A percentile compares a stretch with the other conserved stretches of the same genome.
Evolutionary conservation across 2,113 vertebrate species (phyloP).

Genomic region (Ursus arctos): DNA sequence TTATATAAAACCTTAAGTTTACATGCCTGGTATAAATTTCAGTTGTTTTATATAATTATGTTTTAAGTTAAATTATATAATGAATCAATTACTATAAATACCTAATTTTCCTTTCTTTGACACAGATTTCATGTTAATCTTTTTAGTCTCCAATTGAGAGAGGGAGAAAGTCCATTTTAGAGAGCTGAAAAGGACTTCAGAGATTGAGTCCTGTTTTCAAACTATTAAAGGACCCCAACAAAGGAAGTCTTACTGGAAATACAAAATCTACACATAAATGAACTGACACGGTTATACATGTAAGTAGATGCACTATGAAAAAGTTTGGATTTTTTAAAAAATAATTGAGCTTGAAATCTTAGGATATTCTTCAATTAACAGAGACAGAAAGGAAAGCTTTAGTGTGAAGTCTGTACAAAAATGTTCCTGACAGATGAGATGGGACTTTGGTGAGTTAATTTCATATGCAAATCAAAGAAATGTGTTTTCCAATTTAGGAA

Average conservation of each 20-base stretch:
- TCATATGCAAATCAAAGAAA: background rate
- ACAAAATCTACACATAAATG: background rate
- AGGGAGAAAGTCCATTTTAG: background rate
- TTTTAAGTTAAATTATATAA: slow-evolving; percentile 39
- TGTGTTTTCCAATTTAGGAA: slow-evolving; percentile 16
- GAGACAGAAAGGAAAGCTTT: background rate
- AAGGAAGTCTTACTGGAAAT: background rate
- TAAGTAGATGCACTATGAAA: background rate
- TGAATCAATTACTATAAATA: background rate
- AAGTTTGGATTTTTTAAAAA: background rate
- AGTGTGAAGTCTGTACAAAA: background rate
- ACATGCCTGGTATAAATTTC: background rate
- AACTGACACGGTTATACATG: background rate
- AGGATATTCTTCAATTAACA: slow-evolving; percentile 18
- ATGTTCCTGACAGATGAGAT: background rate
- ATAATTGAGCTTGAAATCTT: background rate
- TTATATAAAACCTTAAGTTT: background rate
- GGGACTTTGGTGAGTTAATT: background rate
- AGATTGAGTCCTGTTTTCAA: slow-evolving; percentile 7
- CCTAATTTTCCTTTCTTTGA: slow-evolving; percentile 28
- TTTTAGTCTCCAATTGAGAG: slow-evolving; percentile 45
- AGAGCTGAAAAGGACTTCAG: background rate
- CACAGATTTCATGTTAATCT: slow-evolving; percentile 23
- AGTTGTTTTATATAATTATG: background rate
- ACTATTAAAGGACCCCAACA: background rate